These are phyloP conservation scores for Scopus umbretta DNA, from an alignment of 2,113 vertebrate genomes.

Conservation along the genomic window DNA sequence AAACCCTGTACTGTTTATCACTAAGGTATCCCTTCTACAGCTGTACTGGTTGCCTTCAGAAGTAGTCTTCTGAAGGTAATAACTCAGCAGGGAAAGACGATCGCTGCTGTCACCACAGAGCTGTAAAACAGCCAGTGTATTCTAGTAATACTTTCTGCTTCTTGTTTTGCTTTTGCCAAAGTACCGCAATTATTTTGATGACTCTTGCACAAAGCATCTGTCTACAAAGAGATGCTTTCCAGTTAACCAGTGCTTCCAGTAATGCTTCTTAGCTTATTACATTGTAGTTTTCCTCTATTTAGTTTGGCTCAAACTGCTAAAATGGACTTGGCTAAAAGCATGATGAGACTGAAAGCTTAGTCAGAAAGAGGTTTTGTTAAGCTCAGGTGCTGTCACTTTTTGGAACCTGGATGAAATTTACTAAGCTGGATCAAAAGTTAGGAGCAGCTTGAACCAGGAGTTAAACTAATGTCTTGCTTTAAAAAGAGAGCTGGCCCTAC, in stretches of 20 bases:
- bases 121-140: background rate
- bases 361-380: background rate
- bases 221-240: background rate
- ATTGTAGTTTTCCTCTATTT: background rate
- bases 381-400: background rate
- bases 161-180: background rate
- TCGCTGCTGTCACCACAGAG: background rate
- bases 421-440: background rate
- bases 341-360: background rate
- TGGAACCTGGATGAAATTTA: background rate
- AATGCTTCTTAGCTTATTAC: background rate
- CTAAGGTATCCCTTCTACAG: background rate
- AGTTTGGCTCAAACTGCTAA: background rate
- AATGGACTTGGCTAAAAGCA: background rate
- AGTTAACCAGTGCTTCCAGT: background rate
- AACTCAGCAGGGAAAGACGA: background rate
- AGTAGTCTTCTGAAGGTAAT: background rate
- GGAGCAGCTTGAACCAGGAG: background rate
- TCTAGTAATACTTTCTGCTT: background rate
- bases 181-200: background rate
- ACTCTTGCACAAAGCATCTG: background rate
- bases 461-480: background rate
- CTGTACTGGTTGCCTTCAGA: background rate
- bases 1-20: background rate
- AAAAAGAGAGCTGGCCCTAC: background rate